A percentile compares a stretch with the other conserved stretches of the same genome.
Evolutionary conservation across 2,888 invertebrate species (phyloP).

Genomic region (Uropetala carovei): DNA sequence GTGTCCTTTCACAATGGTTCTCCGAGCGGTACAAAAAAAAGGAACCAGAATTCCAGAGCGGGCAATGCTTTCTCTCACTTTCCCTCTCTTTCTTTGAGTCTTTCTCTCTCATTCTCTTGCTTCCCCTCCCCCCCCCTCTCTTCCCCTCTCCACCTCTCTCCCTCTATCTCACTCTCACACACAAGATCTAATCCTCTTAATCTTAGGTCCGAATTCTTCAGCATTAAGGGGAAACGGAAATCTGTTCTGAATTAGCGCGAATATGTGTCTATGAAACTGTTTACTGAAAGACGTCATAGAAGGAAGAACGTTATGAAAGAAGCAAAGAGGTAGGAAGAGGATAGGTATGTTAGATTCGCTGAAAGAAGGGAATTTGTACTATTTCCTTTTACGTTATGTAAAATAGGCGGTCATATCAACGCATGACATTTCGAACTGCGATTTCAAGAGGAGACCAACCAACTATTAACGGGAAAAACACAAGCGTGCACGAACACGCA

Average conservation of each 20-base stretch:
- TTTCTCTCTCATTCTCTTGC: background rate
- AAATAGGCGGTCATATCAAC: too few relatives aligned
- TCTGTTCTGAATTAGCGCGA: background rate
- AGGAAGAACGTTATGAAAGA: background rate
- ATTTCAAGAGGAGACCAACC: too few relatives aligned
- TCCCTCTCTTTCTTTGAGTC: background rate
- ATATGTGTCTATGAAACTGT: background rate
- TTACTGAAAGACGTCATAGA: background rate
- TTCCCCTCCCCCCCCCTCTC: background rate
- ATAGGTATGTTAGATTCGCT: too few relatives aligned
- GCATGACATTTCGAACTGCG: too few relatives aligned
- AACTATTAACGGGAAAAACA: too few relatives aligned
- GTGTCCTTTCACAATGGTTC: background rate
- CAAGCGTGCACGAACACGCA: too few relatives aligned
- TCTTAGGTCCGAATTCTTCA: too few relatives aligned
- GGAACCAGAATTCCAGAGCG: background rate
- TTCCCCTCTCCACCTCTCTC: background rate
- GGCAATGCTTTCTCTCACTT: background rate
- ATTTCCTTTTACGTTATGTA: too few relatives aligned
- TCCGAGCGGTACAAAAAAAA: background rate
- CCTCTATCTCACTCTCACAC: background rate
- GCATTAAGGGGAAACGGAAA: too few relatives aligned
- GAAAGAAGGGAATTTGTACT: too few relatives aligned
- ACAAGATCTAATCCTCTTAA: too few relatives aligned
- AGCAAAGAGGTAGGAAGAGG: background rate